phyloP scores from a whole-genome alignment of 1,140 invertebrate genomes.

The Drosophila pseudoobscura region DNA sequence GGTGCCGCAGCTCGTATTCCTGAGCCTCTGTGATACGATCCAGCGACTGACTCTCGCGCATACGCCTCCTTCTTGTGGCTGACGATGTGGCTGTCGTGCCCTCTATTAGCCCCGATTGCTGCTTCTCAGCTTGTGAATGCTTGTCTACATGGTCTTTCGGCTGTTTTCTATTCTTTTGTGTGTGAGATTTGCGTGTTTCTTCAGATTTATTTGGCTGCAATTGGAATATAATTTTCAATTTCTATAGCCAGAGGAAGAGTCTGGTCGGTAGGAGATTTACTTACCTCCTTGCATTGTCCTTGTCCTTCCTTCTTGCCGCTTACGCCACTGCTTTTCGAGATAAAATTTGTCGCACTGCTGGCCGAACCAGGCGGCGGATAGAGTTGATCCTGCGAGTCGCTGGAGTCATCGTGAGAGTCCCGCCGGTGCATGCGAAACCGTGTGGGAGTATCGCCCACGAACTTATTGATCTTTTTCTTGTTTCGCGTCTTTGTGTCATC shows the following conservation, averaged over 20 bases:
- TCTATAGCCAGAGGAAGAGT: not conserved
- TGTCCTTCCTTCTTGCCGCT: constrained; percentile 73
- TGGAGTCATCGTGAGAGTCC: constrained; percentile 91
- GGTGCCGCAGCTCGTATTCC: constrained; percentile 85
- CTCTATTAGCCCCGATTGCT: constrained; percentile 23
- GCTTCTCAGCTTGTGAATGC: constrained; percentile 68
- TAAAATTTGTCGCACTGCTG: constrained; percentile 53
- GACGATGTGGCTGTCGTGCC: constrained; percentile 47
- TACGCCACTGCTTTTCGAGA: constrained; percentile 64
- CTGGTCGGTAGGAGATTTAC: too few relatives aligned
- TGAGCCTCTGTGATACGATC: constrained; percentile 92
- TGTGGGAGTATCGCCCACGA: constrained; percentile 85
- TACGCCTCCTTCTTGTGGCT: constrained; percentile 84
- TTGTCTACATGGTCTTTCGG: constrained; percentile 69
- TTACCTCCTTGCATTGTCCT: constrained; percentile 69
- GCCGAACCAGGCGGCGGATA: constrained; percentile 81
- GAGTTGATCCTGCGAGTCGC: constrained; percentile 89
- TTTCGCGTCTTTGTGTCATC: constrained; percentile 93
- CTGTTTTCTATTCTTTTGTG: constrained; percentile 70
- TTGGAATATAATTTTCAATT: not conserved
- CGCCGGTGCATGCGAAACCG: constrained; percentile 86
- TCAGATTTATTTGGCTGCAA: constrained; percentile 76
- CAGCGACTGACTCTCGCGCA: constrained; percentile 91
- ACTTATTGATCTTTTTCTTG: constrained; percentile 90
- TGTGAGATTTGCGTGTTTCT: constrained; percentile 71